phyloP scores from a whole-genome alignment of 1,140 invertebrate genomes.

The Pararge aegeria region DNA sequence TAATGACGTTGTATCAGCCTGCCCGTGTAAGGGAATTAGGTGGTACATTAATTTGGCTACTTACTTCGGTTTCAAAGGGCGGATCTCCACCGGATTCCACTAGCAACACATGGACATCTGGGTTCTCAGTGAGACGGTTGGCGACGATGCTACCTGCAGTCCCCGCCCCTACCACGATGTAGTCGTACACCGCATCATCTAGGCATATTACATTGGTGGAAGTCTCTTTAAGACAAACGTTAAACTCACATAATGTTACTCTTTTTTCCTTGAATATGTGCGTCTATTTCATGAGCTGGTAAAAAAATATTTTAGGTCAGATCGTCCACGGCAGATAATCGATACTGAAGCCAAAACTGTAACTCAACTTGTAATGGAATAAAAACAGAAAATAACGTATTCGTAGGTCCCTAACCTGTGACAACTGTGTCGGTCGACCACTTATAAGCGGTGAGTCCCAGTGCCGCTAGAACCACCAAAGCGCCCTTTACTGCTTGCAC shows the following conservation, averaged over 20 bases:
- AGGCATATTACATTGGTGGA: not conserved
- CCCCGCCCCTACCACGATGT: constrained; percentile 42
- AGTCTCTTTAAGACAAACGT: too few relatives aligned
- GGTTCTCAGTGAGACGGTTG: constrained; percentile 82
- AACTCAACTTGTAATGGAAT: too few relatives aligned
- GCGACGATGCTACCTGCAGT: constrained; percentile 43
- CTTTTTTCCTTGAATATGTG: too few relatives aligned
- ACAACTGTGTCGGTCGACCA: not conserved
- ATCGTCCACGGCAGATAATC: too few relatives aligned
- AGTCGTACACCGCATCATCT: constrained; percentile 34
- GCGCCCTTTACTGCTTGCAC: not conserved
- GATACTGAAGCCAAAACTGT: too few relatives aligned
- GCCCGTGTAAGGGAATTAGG: too few relatives aligned
- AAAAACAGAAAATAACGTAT: too few relatives aligned
- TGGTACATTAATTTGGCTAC: not conserved
- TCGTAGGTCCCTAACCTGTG: not conserved
- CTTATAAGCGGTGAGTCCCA: not conserved
- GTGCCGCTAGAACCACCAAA: not conserved
- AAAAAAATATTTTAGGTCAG: too few relatives aligned
- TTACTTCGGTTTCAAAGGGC: constrained; percentile 23
- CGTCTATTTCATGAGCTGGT: too few relatives aligned
- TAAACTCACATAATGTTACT: too few relatives aligned
- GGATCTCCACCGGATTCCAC: constrained; percentile 85
- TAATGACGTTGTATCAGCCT: too few relatives aligned
- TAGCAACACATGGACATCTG: constrained; percentile 83